Percentiles rank a stretch among this genome's conserved stretches.
Conservation (phyloP, 1,140 invertebrate species). For the Penaeus vannamei region DNA sequence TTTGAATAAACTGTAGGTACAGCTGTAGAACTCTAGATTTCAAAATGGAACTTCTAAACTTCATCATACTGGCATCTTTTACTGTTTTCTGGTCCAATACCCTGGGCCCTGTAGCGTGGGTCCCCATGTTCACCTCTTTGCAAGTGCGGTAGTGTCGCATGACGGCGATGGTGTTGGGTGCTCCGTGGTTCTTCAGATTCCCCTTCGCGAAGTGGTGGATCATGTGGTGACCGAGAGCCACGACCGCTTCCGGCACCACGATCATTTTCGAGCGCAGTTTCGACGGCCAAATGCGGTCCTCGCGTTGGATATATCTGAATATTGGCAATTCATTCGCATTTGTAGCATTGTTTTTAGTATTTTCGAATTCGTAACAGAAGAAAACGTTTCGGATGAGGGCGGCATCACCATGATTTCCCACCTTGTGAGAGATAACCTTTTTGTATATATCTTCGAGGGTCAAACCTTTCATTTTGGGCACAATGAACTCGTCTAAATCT, state of each 20-base stretch:
- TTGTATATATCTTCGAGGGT: slow-evolving; percentile 43
- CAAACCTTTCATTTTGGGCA: slow-evolving; percentile 24
- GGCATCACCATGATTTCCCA: slow-evolving; percentile 53
- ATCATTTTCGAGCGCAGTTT: slow-evolving; percentile 61
- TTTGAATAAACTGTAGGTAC: slow-evolving; percentile 2
- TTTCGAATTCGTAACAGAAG: slow-evolving; percentile 61
- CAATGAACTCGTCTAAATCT: slow-evolving; percentile 64
- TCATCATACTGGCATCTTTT: slow-evolving; percentile 47
- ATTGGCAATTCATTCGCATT: slow-evolving; percentile 30
- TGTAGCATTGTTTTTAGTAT: not conserved
- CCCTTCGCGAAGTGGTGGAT: slow-evolving; percentile 50
- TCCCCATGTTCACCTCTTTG: slow-evolving; percentile 39
- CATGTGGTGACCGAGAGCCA: slow-evolving; percentile 63
- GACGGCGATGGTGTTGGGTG: slow-evolving; percentile 38
- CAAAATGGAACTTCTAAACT: slow-evolving; percentile 45
- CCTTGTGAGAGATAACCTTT: slow-evolving; percentile 45
- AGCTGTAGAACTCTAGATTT: slow-evolving; percentile 41
- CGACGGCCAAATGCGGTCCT: slow-evolving; percentile 57
- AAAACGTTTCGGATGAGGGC: slow-evolving; percentile 56
- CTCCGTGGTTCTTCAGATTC: slow-evolving; percentile 46
- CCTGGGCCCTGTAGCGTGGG: slow-evolving; percentile 19
- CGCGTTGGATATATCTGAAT: slow-evolving; percentile 39
- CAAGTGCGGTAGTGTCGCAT: slow-evolving; percentile 63
- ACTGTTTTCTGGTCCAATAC: slow-evolving; percentile 41
- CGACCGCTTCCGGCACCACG: slow-evolving; percentile 41